phyloP scores from a whole-genome alignment of 1,140 invertebrate genomes.

The Drosophila kohkoa region DNA sequence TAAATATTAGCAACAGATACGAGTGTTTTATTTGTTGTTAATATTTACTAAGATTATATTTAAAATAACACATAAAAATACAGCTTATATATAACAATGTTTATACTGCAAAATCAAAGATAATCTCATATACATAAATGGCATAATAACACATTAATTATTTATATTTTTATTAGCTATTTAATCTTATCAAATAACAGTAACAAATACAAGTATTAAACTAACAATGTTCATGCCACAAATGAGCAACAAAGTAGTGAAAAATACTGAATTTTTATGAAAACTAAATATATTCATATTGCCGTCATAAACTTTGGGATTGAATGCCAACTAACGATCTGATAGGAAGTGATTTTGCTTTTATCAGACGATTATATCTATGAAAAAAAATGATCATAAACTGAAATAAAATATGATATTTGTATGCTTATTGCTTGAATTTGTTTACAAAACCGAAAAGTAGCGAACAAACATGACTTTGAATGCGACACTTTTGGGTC shows the following conservation, averaged over 20 bases:
- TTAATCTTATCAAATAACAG: no score
- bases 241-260: background rate
- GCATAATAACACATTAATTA: no score
- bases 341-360: background rate
- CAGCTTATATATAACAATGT: no score
- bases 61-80: no score
- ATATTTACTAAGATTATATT: no score
- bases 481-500: background rate
- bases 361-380: constrained; percentile 1
- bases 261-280: background rate
- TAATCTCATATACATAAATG: no score
- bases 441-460: background rate
- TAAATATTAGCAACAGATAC: no score
- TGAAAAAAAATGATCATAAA: background rate
- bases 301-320: background rate
- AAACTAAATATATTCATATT: background rate
- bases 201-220: no score
- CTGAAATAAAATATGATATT: background rate
- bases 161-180: no score
- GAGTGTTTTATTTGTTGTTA: no score
- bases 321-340: background rate
- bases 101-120: no score
- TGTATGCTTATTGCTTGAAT: background rate
- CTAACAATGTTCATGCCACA: background rate
- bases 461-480: background rate